Conservation (phyloP, 2,797 vertebrate genomes). For the Vultur gryphus region DNA sequence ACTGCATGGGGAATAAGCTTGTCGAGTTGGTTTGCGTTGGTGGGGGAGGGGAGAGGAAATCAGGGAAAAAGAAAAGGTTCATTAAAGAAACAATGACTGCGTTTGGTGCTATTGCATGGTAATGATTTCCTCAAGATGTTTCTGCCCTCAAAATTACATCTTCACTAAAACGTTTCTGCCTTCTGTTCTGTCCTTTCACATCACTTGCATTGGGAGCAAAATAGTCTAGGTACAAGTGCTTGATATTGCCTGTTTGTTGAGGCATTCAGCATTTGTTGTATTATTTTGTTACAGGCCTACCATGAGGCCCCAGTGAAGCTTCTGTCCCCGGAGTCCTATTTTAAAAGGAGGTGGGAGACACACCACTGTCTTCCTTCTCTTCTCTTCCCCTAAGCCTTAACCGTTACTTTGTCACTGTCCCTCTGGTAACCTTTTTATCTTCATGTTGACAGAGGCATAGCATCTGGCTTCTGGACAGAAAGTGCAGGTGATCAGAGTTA, state of each 20-base stretch:
- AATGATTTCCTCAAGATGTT: background rate
- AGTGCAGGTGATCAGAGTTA: background rate
- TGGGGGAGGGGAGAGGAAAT: background rate
- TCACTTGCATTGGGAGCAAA: background rate
- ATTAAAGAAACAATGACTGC: background rate
- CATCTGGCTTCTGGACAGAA: background rate
- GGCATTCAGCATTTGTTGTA: background rate
- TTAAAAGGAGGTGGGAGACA: background rate
- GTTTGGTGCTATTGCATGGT: background rate
- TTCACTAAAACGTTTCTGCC: background rate
- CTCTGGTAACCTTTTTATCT: background rate
- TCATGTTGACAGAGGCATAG: background rate
- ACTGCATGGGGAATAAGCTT: background rate
- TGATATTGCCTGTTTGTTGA: background rate
- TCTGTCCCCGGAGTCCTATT: background rate
- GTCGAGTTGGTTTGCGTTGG: background rate
- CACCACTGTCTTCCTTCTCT: background rate
- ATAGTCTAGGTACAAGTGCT: background rate
- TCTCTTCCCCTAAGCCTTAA: background rate
- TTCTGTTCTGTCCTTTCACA: background rate
- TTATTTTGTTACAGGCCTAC: background rate
- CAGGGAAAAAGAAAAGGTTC: background rate
- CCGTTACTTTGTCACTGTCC: background rate
- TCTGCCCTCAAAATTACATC: background rate
- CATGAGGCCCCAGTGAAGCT: background rate